These are phyloP conservation scores for Rhizoglyphus robini DNA, from an alignment of 1,140 invertebrate species.

Conservation along the genomic window DNA sequence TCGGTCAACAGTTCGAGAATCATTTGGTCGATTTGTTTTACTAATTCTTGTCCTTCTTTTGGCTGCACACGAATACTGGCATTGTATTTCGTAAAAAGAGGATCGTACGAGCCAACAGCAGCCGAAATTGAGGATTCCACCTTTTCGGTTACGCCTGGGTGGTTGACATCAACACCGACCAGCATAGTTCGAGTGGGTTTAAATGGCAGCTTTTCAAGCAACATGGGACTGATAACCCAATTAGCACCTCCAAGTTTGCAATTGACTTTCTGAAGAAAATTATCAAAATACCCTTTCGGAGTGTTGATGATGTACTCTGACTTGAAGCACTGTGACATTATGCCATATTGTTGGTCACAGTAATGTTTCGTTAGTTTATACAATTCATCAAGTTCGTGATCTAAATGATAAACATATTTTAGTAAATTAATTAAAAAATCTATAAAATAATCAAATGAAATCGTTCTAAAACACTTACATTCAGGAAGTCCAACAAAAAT, in stretches of 20 bases:
- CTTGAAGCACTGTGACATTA: constrained; percentile 66
- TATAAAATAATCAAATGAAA: not conserved
- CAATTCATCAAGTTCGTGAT: not conserved
- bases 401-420: no score
- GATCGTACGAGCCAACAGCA: constrained; percentile 31
- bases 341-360: constrained; percentile 54
- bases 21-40: constrained; percentile 50
- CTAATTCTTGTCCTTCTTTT: constrained; percentile 20
- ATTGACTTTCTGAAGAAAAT: constrained; percentile 73
- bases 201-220: not conserved
- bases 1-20: constrained; percentile 42
- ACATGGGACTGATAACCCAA: constrained; percentile 42
- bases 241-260: constrained; percentile 72
- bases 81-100: constrained; percentile 20
- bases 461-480: no score
- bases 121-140: constrained; percentile 67
- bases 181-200: not conserved
- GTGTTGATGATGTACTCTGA: constrained; percentile 39
- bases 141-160: constrained; percentile 51
- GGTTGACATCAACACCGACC: constrained; percentile 59
- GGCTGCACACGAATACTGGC: constrained; percentile 18
- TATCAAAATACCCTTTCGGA: constrained; percentile 40
- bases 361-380: constrained; percentile 49
- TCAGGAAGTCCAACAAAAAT: not conserved
- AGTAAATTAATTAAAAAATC: no score